Percentiles rank a stretch among this genome's conserved stretches.
phyloP scores from a whole-genome alignment of 1,140 invertebrate genomes.

The Ganaspis sp. region DNA sequence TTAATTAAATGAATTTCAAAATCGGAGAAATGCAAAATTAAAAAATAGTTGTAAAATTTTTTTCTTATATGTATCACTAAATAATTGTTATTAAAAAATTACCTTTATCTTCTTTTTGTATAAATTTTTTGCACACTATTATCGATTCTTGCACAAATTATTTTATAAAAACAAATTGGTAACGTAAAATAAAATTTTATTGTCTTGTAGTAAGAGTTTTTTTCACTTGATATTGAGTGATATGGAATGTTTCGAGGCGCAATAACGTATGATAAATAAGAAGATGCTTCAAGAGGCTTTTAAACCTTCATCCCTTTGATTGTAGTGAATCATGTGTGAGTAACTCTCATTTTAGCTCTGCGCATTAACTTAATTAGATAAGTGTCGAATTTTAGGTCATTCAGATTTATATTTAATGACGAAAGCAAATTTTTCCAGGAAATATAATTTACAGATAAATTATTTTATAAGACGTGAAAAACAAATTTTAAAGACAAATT shows the following conservation, averaged over 20 bases:
- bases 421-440: background rate
- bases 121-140: too few relatives aligned
- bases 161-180: too few relatives aligned
- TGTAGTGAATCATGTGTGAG: background rate
- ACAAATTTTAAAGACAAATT: background rate
- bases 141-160: background rate
- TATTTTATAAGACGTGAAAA: background rate
- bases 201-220: too few relatives aligned
- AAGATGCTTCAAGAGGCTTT: background rate
- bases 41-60: too few relatives aligned
- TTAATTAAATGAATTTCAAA: too few relatives aligned
- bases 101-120: background rate
- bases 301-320: constrained; percentile 2
- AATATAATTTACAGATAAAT: background rate
- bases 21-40: too few relatives aligned
- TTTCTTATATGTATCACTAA: too few relatives aligned
- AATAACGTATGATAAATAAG: background rate
- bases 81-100: too few relatives aligned
- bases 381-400: constrained; percentile 16
- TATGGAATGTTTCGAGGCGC: background rate
- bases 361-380: background rate
- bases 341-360: background rate
- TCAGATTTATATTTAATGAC: background rate
- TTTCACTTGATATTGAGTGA: background rate
- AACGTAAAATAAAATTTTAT: too few relatives aligned